phyloP scores from a whole-genome alignment of 2,113 vertebrate genomes.

The Chunga burmeisteri region DNA sequence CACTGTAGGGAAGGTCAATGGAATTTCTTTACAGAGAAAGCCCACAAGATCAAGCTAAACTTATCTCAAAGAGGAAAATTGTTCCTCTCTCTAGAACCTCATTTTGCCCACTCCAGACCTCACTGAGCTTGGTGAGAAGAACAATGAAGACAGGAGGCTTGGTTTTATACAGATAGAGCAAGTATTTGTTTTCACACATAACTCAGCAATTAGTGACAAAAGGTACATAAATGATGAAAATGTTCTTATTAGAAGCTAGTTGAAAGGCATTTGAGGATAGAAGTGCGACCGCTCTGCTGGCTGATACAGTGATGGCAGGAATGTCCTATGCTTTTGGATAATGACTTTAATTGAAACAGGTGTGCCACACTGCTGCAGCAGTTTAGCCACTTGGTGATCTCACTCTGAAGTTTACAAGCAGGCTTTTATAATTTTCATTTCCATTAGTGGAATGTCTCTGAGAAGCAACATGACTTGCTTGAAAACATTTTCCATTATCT shows the following conservation, averaged over 20 bases:
- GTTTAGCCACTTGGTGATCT: neutral
- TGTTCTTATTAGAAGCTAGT: neutral
- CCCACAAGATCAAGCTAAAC: neutral
- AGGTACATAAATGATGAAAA: neutral
- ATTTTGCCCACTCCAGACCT: neutral
- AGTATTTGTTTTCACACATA: neutral
- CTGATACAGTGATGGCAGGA: neutral
- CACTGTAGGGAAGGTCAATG: neutral
- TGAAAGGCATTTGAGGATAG: neutral
- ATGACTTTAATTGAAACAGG: slow-evolving; percentile 42
- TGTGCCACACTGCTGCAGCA: neutral
- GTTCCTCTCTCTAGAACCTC: neutral
- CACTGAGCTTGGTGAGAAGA: neutral
- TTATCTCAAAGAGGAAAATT: neutral
- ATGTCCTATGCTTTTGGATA: neutral
- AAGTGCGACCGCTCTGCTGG: neutral
- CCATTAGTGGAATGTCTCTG: slow-evolving; percentile 17
- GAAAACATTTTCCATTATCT: slow-evolving; percentile 51
- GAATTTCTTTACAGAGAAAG: neutral
- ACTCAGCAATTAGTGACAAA: neutral
- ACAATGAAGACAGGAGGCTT: neutral
- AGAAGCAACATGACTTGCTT: slow-evolving; percentile 20
- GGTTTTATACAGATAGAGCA: neutral
- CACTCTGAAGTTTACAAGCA: neutral
- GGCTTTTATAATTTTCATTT: slow-evolving; percentile 38